Evolutionary conservation across 2,797 vertebrate genomes (phyloP).

Genomic region (Epinephelus awoara): DNA sequence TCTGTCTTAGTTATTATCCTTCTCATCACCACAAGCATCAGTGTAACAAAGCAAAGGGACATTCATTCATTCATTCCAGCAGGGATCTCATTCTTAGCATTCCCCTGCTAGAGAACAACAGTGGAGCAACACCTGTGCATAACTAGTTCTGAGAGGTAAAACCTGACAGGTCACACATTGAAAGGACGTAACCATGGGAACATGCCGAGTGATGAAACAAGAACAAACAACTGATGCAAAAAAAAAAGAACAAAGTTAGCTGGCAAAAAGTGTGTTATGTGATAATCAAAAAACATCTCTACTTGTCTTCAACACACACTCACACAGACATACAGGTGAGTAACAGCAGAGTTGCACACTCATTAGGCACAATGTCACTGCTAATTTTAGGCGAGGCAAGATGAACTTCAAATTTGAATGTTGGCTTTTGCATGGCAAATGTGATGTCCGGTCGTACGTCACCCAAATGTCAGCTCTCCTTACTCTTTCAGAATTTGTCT

Average conservation of each 20-base stretch:
- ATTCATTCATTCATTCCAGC: neutral
- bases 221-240: neutral
- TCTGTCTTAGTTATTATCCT: neutral
- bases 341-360: neutral
- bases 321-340: neutral
- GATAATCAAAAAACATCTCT: neutral
- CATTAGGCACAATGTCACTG: neutral
- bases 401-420: slow-evolving; percentile 59
- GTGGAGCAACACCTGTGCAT: slow-evolving; percentile 1
- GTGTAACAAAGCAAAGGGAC: neutral
- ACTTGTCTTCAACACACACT: neutral
- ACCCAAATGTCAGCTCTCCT: neutral
- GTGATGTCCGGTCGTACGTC: slow-evolving; percentile 19
- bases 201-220: neutral
- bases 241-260: neutral
- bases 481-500: slow-evolving; percentile 16
- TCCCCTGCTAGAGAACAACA: slow-evolving; percentile 26
- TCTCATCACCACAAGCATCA: no score
- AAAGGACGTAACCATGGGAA: neutral
- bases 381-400: slow-evolving; percentile 6
- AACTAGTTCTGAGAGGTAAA: slow-evolving; percentile 52
- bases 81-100: slow-evolving; percentile 9
- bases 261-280: neutral
- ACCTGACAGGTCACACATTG: slow-evolving; percentile 47
- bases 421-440: slow-evolving; percentile 77